A percentile compares a stretch with the other conserved stretches of the same genome.
Conservation (phyloP, 1,140 invertebrate genomes). For the Saccostrea echinata region DNA sequence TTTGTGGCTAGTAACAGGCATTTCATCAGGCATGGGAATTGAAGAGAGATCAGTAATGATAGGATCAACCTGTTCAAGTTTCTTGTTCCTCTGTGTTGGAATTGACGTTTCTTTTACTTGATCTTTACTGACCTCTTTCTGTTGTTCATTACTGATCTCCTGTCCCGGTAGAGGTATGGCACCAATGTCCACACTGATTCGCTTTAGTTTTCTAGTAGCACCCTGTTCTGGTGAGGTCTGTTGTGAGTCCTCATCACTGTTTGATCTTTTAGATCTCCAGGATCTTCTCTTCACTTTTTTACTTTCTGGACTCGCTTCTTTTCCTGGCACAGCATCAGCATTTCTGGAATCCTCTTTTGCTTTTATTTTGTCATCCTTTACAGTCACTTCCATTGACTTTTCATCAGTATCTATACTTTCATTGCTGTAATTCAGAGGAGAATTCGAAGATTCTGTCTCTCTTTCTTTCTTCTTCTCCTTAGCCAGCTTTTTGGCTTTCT, state of each 20-base stretch:
- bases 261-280: background rate
- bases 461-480: conserved; percentile 1
- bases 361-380: background rate
- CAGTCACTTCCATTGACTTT: background rate
- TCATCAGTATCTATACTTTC: conserved; percentile 17
- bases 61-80: background rate
- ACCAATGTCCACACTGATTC: background rate
- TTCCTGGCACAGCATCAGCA: too few relatives aligned
- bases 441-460: background rate
- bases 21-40: conserved; percentile 8
- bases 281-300: background rate
- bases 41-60: background rate
- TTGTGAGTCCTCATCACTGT: background rate
- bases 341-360: background rate
- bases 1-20: background rate
- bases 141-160: background rate
- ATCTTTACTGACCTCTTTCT: too few relatives aligned
- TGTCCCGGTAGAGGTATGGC: conserved; percentile 9
- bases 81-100: background rate
- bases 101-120: background rate
- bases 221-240: background rate
- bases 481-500: conserved; percentile 21
- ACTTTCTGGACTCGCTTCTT: background rate
- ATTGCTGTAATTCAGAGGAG: background rate
- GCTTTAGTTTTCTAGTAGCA: background rate